Evolutionary conservation across 2,888 invertebrate species (phyloP), one percentile per base, ranked within the genome.

Genomic region (Thymelicus acteon): DNA sequence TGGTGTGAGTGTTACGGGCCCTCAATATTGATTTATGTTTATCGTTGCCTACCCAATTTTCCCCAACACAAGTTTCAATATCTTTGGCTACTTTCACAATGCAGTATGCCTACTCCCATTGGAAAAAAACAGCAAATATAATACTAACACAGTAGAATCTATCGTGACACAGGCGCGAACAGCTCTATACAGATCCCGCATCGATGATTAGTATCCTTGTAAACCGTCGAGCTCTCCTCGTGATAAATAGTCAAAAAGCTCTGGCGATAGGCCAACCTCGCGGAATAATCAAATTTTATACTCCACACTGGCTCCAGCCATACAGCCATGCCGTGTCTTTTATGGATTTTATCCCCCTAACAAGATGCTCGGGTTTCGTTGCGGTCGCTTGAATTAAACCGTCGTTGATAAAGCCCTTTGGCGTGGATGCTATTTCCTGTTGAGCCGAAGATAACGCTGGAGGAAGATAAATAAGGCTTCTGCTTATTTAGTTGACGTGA

Each of bases 231-330:
- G 86, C 83, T 85, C 81, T 86, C 86, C 85, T 82, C 84, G 87
- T 92, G 91, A 93, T 93, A 92, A 92, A 93, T 93, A 92, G 92
- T 91, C 86, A 81, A n/a, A n/a, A n/a, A 85, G 84, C 83, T 85
- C 83, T 91, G 92, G 92, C 92, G 92, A 90, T 92, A 92, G 92
- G 91, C 93, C 92, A 92, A 90, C 92, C 90, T 92, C 90, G 92
- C 86, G 92, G 91, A 92, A 93, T 93, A 93, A 93, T 93, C 92
- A 91, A 92, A 93, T 93, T 90, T 89, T 81, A 85, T 87, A 84
- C 89, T 88, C 86, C 80, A 86, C 89, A 85, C 81, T 90, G 79
- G 78, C 82, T 82, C 80, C 78, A 73, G 73, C 75, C 86, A 82
- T 83, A 79, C 83, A 85, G 80, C 84, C 79, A 82, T 85, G 83